Base-by-base conservation (phyloP, 2,113 vertebrate genomes). In the Piprites chloris region DNA sequence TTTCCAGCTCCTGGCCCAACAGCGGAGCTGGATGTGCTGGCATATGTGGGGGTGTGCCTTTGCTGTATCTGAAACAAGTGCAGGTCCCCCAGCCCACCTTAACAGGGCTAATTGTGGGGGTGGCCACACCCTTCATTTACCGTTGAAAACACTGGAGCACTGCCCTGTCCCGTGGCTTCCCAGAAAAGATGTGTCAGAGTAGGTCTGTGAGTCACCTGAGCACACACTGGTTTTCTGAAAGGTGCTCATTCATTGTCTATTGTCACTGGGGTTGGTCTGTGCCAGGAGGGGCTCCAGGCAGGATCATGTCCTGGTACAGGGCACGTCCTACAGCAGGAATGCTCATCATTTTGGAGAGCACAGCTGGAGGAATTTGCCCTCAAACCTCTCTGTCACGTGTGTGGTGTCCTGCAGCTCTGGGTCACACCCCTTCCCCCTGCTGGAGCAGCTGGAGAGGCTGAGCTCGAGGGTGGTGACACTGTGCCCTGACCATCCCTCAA, bases 111-210 rank as follows among this genome's bases (percentile, higher is more conserved):
- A 59, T 20, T 50, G 33, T 20, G 47, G 24, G 71, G 67, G 28
- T 52, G 33, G 44, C 76, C 91, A 81, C 94, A 75, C 86, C 91
- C 93, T 84, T 87, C 0, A 39, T 81, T 89, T 55, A 52, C 94
- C 19, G 10, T 81, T 95, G 86, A 82, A 86, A 96, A 65, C 67
- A 65, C 50, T 33, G 59, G 68, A 69, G 68, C 49, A 0, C 79
- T 39, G 46, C 16, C 50, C 67, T 68, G 47, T 67, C 68, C 91
- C 55, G 50, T 74, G 1, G 1, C 75, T 88, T 96, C 95, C 94
- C 94, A 95, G 94, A 77, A 94, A 14, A 11, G 80, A 90, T 95
- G 84, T 95, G 94, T 93, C 74, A 71, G 91, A 96, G 91, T 84
- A 87, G 68, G 83, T 37, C 37, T 0, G 17, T 95, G 95, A 97